phyloP scores from a whole-genome alignment of 2,888 invertebrate species.

The Ophion ellenae region DNA sequence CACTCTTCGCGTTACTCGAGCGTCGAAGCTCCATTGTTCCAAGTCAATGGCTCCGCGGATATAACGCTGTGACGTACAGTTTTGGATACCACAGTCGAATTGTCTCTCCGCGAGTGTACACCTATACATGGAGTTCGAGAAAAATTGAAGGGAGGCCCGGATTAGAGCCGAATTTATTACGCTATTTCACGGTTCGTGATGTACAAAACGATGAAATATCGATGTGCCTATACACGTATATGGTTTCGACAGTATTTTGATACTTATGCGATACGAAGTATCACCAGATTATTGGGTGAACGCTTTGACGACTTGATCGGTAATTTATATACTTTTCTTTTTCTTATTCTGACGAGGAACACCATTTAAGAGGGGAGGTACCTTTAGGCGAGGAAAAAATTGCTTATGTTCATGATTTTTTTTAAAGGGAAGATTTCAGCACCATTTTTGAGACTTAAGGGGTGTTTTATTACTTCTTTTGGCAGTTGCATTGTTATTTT shows the following conservation, averaged over 20 bases:
- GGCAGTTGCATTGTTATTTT: too few species aligned
- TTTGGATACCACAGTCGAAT: slow-evolving; percentile 34
- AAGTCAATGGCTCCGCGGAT: slow-evolving; percentile 53
- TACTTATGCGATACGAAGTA: slow-evolving; percentile 4
- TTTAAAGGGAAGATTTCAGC: too few species aligned
- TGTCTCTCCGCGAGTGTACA: slow-evolving; percentile 16
- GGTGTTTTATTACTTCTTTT: too few species aligned
- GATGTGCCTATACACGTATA: background rate
- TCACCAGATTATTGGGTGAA: background rate
- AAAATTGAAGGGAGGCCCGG: slow-evolving; percentile 3
- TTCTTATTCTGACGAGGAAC: too few species aligned
- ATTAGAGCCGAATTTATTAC: slow-evolving; percentile 52
- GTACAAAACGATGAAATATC: slow-evolving; percentile 16
- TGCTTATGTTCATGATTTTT: too few species aligned
- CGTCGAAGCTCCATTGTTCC: slow-evolving; percentile 62
- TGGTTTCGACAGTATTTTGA: background rate
- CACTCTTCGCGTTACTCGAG: slow-evolving; percentile 52
- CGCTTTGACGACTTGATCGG: background rate
- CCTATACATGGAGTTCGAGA: slow-evolving; percentile 8
- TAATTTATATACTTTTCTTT: background rate
- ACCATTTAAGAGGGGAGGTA: too few species aligned
- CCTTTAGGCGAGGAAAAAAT: too few species aligned
- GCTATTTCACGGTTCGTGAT: slow-evolving; percentile 28
- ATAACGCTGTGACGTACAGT: slow-evolving; percentile 24
- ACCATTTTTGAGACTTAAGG: too few species aligned